Base-by-base conservation (phyloP, 2,113 vertebrate genomes). In the Phyllopteryx taeniolatus region DNA sequence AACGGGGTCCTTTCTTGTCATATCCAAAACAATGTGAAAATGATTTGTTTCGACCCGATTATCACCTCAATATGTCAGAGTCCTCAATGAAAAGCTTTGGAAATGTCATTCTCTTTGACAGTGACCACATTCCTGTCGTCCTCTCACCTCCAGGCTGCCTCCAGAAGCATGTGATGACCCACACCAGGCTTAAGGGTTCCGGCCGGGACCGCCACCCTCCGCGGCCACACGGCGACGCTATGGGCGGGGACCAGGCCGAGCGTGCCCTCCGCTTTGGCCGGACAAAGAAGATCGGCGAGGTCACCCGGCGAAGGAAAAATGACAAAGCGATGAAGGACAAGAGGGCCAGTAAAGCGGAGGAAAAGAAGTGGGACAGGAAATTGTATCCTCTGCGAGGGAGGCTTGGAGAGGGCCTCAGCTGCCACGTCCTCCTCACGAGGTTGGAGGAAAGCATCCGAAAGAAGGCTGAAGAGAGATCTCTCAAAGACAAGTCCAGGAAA, bases 361-460 rank as follows among this genome's bases (percentile, higher is more conserved):
- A 90, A 12, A 92, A 95, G 44, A 98, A 97, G 86, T 85, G 80
- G 46, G 87, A 90, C 71, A 88, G 96, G 43, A 99, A 99, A 90
- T 94, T 92, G 1, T 99, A 99, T 85, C 96, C 96, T 0, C 83
- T 99, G 81, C 93, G 96, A 20, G 92, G 94, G 43, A 91, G 96
- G 1, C 68, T 79, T 1, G 88, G 80, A 10, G 54, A 59, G 60
- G 88, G 87, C 8, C 84, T 91, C 62, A 94, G 94, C 80, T 98
- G 95, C 81, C 95, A 94, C 15, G 96, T 96, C 75, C 89, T 97
- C 15, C 94, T 96, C 67, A 96, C 95, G 1, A 91, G 95, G 57
- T 82, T 98, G 73, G 94, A 96, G 49, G 84, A 89, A 68, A 79
- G 72, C 53, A 35, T 79, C 35, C 68, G 68, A 60, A 72, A 78